Percentiles rank a stretch among this genome's conserved stretches.
Conservation (phyloP, 92 coral and sea anemone genomes). For the Zoanthus gigantus region DNA sequence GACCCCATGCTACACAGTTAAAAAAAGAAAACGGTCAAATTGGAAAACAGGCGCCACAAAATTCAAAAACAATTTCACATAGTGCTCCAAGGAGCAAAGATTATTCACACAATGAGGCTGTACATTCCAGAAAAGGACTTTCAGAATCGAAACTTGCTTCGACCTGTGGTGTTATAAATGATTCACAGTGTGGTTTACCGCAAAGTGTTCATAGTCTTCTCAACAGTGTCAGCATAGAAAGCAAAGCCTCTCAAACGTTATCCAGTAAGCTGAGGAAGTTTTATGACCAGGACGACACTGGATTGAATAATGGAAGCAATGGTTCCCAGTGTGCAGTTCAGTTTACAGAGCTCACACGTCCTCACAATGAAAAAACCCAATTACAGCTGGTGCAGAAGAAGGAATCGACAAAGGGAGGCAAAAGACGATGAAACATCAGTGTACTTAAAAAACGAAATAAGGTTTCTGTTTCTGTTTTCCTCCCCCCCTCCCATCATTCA, state of each 20-base stretch:
- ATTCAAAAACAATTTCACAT: constrained; percentile 14
- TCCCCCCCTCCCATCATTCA: not conserved
- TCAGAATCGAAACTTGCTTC: constrained; percentile 1
- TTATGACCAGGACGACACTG: constrained; percentile 9
- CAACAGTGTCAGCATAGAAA: not conserved
- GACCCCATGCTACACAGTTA: constrained; percentile 10
- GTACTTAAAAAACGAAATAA: not conserved
- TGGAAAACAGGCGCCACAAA: not conserved
- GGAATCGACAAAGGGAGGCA: constrained; percentile 18
- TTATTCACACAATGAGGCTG: constrained; percentile 10
- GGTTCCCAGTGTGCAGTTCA: constrained; percentile 18
- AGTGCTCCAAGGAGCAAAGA: constrained; percentile 8
- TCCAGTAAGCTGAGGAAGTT: constrained; percentile 30
- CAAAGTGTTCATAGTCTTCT: constrained; percentile 27
- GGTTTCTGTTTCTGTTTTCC: too few relatives aligned
- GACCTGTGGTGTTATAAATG: not conserved
- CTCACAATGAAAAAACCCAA: constrained; percentile 17
- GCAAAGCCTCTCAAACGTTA: constrained; percentile 22
- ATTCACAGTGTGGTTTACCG: constrained; percentile 18
- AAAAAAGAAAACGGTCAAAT: constrained; percentile 25
- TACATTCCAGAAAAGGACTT: constrained; percentile 29
- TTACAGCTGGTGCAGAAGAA: constrained; percentile 31
- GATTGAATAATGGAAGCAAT: not conserved
- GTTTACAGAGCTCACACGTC: constrained; percentile 6
- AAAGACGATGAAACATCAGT: constrained; percentile 1